phyloP scores from a whole-genome alignment of 2,113 vertebrate species.

The Mirounga angustirostris region DNA sequence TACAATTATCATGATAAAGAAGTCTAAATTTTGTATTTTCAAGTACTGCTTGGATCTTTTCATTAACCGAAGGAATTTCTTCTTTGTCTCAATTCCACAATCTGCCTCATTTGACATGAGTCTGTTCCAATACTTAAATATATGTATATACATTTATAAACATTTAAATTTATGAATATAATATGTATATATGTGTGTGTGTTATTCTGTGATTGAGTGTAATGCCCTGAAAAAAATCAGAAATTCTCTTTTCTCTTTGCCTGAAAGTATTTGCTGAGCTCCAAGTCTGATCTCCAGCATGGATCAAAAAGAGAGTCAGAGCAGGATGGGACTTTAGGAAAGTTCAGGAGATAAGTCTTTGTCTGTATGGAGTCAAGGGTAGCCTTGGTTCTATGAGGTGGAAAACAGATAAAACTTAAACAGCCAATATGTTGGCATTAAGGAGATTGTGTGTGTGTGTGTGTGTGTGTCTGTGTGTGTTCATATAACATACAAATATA shows the following conservation, averaged over 20 bases:
- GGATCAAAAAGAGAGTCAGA: not conserved
- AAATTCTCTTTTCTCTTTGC: not conserved
- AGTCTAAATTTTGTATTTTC: not conserved
- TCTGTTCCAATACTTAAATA: not conserved
- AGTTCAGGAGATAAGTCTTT: not conserved
- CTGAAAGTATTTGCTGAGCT: not conserved
- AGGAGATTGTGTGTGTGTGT: not conserved
- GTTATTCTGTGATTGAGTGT: not conserved
- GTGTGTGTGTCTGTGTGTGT: not conserved
- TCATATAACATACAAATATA: not conserved
- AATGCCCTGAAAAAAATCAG: not conserved
- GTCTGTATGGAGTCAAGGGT: no score
- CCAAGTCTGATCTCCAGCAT: not conserved
- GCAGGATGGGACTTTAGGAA: not conserved
- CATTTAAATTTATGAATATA: not conserved
- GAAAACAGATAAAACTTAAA: not conserved
- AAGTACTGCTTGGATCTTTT: not conserved
- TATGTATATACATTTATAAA: not conserved
- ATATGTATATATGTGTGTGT: not conserved
- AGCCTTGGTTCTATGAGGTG: not conserved
- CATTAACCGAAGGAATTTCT: not conserved
- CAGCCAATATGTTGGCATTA: not conserved
- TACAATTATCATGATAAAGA: not conserved
- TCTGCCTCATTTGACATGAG: not conserved
- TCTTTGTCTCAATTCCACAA: not conserved